A percentile compares a stretch with the other conserved stretches of the same genome.
Evolutionary conservation across 1,140 invertebrate genomes (phyloP).

Genomic region (Meloidogyne floridensis): DNA sequence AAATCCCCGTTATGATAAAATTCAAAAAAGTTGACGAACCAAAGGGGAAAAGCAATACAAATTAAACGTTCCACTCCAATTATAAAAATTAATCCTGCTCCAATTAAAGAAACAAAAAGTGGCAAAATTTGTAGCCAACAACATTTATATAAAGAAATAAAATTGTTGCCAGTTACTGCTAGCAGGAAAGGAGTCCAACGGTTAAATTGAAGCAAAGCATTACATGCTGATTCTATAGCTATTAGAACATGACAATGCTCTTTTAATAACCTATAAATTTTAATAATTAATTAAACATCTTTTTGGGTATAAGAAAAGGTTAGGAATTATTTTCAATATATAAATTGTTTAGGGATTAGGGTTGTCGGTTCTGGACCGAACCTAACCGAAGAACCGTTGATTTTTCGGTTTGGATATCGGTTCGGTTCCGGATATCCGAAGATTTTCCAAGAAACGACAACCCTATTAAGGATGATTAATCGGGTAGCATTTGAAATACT

Average conservation of each 20-base stretch:
- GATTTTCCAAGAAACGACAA: no score
- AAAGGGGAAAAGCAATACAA: conserved; percentile 1
- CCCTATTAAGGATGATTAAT: no score
- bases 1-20: no score
- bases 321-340: no score
- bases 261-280: neutral
- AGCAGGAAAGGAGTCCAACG: neutral
- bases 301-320: no score
- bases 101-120: conserved; percentile 2
- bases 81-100: neutral
- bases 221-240: neutral
- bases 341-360: no score
- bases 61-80: neutral
- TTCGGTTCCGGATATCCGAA: no score
- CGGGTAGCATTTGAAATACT: no score
- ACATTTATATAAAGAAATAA: conserved; percentile 10
- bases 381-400: no score
- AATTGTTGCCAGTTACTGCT: neutral
- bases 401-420: no score
- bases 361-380: no score
- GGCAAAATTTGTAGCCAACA: conserved; percentile 1
- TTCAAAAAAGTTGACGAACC: neutral
- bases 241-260: neutral
- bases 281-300: no score
- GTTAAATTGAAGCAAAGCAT: neutral